Evolutionary conservation across 2,888 invertebrate species (phyloP), one percentile per base, ranked within the genome.

Genomic region (Sericinus montela): DNA sequence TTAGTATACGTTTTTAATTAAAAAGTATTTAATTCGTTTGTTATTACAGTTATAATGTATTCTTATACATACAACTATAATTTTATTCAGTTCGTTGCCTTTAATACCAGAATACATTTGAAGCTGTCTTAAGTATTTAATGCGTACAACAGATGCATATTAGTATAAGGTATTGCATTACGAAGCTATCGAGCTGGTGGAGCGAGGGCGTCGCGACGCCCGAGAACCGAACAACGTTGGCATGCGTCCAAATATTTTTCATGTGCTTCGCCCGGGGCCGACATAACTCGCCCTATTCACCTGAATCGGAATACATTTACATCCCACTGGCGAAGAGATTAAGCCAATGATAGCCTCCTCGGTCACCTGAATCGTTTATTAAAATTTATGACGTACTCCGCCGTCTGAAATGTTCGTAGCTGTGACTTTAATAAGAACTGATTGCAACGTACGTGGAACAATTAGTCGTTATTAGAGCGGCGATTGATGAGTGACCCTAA

Each of bases 201-300:
- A 67, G 67, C 67, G 65, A 65, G 65, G 61, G 71, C 60, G 63
- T 61, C 63, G 60, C 60, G 60, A 50, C 65, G 67, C 58, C 74
- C 72, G 69, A 75, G 71, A 75, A 68, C 55, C 71, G 75, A 75
- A 65, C 76, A 73, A 60, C 67, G 65, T 69, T 88, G 87, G 87
- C 86, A 74, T 47, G 39, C 55, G 53, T 59, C 86, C 87, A 87
- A 86, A 81, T 78, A 80, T 77, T 83, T 85, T 82, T 80, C 77
- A 78, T 75, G 75, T 72, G 72, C 72, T 73, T 68, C 72, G 65
- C 69, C 72, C 72, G 70, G 71, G 67, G 70, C 71, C 67, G 76
- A 75, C 77, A 84, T 82, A 81, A 81, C 73, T 78, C 70, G 79
- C 76, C 72, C 79, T 80, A 75, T 84, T 83, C 84, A 85, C 84